Evolutionary conservation across 2,113 vertebrate species (phyloP).

Genomic region (Actenoides lindsayi): DNA sequence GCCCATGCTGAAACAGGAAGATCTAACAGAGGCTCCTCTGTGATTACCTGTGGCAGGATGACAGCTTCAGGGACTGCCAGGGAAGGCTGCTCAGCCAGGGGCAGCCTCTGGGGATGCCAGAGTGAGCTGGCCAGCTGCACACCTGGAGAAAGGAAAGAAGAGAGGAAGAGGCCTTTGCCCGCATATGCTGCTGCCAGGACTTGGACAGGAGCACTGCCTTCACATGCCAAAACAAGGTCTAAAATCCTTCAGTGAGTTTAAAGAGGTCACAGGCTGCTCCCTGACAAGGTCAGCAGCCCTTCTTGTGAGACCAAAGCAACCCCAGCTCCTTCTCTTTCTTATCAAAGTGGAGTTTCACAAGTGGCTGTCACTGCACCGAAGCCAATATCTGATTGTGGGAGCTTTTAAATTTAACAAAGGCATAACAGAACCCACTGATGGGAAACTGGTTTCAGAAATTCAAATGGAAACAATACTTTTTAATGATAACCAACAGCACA

Average conservation of each 20-base stretch:
- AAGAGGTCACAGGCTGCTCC: neutral
- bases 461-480: slow-evolving; percentile 20
- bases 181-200: accelerated
- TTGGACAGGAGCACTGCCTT: neutral
- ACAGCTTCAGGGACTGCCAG: neutral
- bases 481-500: neutral
- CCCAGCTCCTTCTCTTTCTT: neutral
- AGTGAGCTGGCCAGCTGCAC: neutral
- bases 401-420: neutral
- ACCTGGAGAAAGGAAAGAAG: accelerated
- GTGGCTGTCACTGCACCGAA: neutral
- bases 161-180: accelerated
- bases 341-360: slow-evolving; percentile 1
- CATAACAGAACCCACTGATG: neutral
- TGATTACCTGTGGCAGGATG: neutral
- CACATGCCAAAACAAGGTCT: accelerated
- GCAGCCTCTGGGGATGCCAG: too few species aligned
- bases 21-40: neutral
- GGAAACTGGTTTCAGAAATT: slow-evolving; percentile 48
- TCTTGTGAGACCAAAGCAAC: neutral
- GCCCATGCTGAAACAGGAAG: neutral
- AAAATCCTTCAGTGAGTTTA: neutral
- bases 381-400: slow-evolving; percentile 3
- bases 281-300: neutral
- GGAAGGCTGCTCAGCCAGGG: neutral